Percentiles rank a stretch among this genome's conserved stretches.
Evolutionary conservation across 64 coral and sea anemone species (phyloP).

Genomic region (Cladopsammia gracilis): DNA sequence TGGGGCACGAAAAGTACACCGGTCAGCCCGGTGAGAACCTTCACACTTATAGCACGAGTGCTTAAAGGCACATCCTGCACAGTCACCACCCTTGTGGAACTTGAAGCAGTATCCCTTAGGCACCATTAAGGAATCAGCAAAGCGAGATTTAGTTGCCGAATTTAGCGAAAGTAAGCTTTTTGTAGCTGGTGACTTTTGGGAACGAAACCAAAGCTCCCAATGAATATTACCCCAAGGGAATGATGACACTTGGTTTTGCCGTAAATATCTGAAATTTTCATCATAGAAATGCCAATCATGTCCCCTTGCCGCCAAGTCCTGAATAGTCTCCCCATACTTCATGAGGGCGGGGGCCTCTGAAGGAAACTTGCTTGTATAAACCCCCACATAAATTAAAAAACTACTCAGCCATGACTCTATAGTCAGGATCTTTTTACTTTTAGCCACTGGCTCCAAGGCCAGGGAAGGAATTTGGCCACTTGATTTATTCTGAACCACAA

Average conservation of each 20-base stretch:
- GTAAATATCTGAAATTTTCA: conserved; percentile 31
- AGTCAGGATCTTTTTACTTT: background rate
- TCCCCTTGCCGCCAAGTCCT: conserved; percentile 7
- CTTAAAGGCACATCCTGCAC: background rate
- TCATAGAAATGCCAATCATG: conserved; percentile 53
- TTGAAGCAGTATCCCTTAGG: conserved; percentile 22
- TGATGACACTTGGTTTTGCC: background rate
- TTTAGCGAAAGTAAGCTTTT: too few relatives aligned
- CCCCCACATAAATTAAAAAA: conserved; percentile 38
- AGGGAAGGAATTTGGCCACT: background rate
- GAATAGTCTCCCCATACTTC: conserved; percentile 53
- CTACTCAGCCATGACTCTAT: conserved; percentile 47
- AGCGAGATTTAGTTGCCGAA: too few relatives aligned
- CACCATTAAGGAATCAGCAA: too few relatives aligned
- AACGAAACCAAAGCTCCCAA: background rate
- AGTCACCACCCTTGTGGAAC: background rate
- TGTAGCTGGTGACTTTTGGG: background rate
- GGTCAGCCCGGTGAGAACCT: background rate
- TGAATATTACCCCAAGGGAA: conserved; percentile 9
- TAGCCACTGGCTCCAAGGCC: background rate
- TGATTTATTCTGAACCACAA: background rate
- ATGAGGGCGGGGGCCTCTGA: conserved; percentile 50
- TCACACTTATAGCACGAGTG: conserved; percentile 33
- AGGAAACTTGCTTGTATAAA: conserved; percentile 45
- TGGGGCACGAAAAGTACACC: conserved; percentile 43